Conservation (phyloP, 1,140 invertebrate species). For the Nomia melanderi region DNA sequence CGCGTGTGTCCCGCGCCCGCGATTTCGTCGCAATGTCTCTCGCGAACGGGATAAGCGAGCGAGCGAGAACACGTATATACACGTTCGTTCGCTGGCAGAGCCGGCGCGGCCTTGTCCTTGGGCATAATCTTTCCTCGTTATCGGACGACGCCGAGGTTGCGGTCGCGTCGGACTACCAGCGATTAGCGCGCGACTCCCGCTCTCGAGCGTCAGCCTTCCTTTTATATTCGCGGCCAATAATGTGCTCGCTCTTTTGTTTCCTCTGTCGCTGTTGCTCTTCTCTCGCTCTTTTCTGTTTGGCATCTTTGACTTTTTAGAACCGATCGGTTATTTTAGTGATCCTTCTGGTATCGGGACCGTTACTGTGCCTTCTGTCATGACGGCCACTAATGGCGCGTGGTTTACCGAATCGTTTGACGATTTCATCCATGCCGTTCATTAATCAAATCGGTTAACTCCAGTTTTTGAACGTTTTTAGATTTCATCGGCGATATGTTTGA, state of each 20-base stretch:
- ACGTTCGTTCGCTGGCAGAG: constrained; percentile 23
- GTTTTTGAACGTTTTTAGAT: too few species aligned
- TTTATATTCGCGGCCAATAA: constrained; percentile 64
- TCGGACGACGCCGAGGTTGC: constrained; percentile 74
- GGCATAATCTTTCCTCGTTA: constrained; percentile 78
- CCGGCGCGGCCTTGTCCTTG: constrained; percentile 76
- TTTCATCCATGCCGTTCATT: too few species aligned
- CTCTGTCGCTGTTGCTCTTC: background rate
- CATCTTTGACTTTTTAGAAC: background rate
- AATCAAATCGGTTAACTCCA: too few species aligned
- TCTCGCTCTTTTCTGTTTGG: too few species aligned
- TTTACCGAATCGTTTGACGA: too few species aligned
- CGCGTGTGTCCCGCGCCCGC: constrained; percentile 45
- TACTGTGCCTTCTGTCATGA: too few species aligned
- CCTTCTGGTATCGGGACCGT: too few species aligned
- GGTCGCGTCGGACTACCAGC: constrained; percentile 59
- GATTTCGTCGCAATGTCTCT: constrained; percentile 58
- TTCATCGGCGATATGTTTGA: too few species aligned
- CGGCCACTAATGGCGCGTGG: too few species aligned
- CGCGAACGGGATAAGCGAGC: constrained; percentile 10
- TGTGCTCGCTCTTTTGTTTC: background rate
- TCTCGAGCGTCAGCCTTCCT: constrained; percentile 58
- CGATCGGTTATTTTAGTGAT: too few species aligned
- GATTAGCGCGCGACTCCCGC: constrained; percentile 53
- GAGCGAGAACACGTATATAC: too few species aligned